Evolutionary conservation across 2,888 invertebrate species (phyloP), one percentile per base, ranked within the genome.

Genomic region (Morinoia aosen): DNA sequence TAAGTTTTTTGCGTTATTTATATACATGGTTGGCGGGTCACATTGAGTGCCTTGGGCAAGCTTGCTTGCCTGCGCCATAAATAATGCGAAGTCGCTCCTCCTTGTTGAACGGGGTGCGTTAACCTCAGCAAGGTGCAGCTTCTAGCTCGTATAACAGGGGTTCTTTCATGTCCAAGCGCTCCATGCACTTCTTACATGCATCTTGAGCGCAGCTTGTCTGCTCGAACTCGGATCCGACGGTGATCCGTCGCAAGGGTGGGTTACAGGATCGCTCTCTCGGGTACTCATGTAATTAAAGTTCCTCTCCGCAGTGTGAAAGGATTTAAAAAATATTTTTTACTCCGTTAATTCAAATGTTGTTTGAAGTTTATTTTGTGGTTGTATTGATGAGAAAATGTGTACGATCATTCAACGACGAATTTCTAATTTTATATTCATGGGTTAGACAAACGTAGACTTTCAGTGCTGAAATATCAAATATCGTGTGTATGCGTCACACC

Each of bases 101-200:
- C 90, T 90, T 19, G 40, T 19, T 90, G 16, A 40, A 90, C 12
- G 19, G 90, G 39, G 90, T 90, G 10, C 90, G 90, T 90, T 90
- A 90, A 90, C 90, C 90, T 90, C 40, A 2, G 90, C 90, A 40
- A 40, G 90, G 90, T 90, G 90, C 90, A 90, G 90, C 90, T 90
- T 90, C 40, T 48, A 40, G 90, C 90, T 90, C 90, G 33, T 48
- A 40, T 48, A 90, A 90, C 90, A 90, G 90, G 90, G 40, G 40
- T 90, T 90, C 90, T 90, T 90, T 90, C 40, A 90, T 90, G 90
- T 48, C 2, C 76, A 76, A 76, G 90, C 90, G 11, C 48, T 14
- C 90, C 90, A 90, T 40, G 90, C 90, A 90, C 90, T 14, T 90
- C 48, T 14, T 40, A 40, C 90, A 39, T 40, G 90, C 76, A 76